Evolutionary conservation across 2,113 vertebrate species (phyloP), one percentile per base, ranked within the genome.

Genomic region (Terrapene triunguis): DNA sequence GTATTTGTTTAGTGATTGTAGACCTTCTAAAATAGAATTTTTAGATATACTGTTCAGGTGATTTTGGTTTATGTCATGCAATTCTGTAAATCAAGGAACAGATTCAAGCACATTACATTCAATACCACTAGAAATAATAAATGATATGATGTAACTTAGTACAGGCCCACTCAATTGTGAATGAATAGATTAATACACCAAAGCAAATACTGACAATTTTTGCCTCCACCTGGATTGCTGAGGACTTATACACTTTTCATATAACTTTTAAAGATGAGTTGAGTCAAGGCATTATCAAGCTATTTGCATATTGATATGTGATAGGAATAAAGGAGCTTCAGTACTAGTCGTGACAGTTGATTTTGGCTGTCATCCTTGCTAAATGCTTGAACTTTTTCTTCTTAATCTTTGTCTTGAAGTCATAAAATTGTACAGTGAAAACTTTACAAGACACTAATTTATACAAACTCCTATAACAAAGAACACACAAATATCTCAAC

Each of bases 11-110:
- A 25, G 24, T 47, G 22, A 78, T 16, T 47, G 42, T 78, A 27
- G 24, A 82, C 5, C 91, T 44, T 27, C 51, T 78, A 50, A 27
- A 59, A 50, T 47, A 84, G 51, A 91, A 59, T 90, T 19, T 79
- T 93, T 55, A 59, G n/a, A 47, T 55, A 82, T 65, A 24, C 47
- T 78, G 19, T 89, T 96, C 5, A 53, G 24, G 5, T 78, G 35
- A 35, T 93, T 94, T 96, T 94, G 27, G 48, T 94, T 94, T 93
- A 89, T 57, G 6, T 25, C 94, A 54, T 87, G 24, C 13, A 89
- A 82, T 42, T 87, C 83, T 87, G 48, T 97, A 84, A 91, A 76
- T 27, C 25, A 72, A 29, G 4, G 91, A 93, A 84, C 65, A 91
- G 24, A 29, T 94, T 57, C 4, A 59, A 84, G 38, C 2, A 79